phyloP scores from a whole-genome alignment of 2,888 invertebrate species.

The Carcina quercana region DNA sequence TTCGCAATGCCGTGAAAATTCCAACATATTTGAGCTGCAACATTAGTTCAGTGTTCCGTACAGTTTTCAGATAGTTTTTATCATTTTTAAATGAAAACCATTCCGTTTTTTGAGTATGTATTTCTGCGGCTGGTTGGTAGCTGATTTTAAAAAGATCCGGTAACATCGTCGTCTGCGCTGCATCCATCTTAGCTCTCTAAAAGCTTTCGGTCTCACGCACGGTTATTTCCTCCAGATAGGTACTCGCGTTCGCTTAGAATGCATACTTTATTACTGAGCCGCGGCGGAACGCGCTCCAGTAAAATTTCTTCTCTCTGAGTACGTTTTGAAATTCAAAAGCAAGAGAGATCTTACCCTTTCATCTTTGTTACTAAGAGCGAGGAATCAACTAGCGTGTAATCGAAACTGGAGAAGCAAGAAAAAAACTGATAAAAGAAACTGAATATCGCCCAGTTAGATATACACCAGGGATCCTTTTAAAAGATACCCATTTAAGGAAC shows the following conservation, averaged over 20 bases:
- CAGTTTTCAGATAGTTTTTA: background rate
- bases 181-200: conserved; percentile 39
- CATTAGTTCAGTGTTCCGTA: no score
- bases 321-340: conserved; percentile 11
- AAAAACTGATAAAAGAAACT: conserved; percentile 2
- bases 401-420: conserved; percentile 2
- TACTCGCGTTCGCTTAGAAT: conserved; percentile 32
- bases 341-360: no score
- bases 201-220: conserved; percentile 49
- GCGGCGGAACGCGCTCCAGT: conserved; percentile 6
- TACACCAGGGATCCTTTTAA: conserved; percentile 12
- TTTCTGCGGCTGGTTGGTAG: background rate
- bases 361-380: background rate
- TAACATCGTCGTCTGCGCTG: conserved; percentile 16
- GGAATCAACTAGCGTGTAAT: conserved; percentile 3
- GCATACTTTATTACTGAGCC: conserved; percentile 37
- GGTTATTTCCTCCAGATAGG: conserved; percentile 36
- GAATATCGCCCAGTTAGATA: conserved; percentile 3
- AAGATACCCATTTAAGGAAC: conserved; percentile 17
- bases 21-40: no score
- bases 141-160: background rate
- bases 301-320: conserved; percentile 15
- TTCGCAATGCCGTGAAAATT: no score
- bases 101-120: background rate
- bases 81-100: background rate